Base-by-base conservation (phyloP, 2,797 vertebrate species). In the Coracias cyanogaster region DNA sequence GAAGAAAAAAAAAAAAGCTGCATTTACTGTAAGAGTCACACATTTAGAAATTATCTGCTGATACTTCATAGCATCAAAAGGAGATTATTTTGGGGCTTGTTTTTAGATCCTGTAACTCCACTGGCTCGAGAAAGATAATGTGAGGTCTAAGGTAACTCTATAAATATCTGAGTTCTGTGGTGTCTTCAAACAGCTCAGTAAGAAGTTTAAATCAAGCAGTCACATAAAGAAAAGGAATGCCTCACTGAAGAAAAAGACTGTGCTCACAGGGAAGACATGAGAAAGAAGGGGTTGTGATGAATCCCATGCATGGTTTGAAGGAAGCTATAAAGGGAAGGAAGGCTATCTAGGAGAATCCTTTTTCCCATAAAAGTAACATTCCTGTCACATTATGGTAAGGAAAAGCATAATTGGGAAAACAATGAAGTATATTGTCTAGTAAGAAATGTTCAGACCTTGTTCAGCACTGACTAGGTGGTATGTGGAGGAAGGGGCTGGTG, bases 21-120 rank as follows among this genome's bases (percentile, higher is more conserved):
- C 0, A 0, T 55, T 77, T 70, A 25, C 48, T 26, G 0, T 43
- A 29, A 60, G 25, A 48, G 25, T 67, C 16, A 6, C 7, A 22
- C 8, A 6, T 57, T 65, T 66, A 78, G 33, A 77, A 90, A 78
- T 58, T 18, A 46, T 26, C 3, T 51, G 5, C 24, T 70, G 45
- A 1, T 16, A 35, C 58, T 93, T 83, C 5, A 35, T 31, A 54
- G 8, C 20, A 51, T 29, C 24, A 61, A 61, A 89, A 82, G 8
- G 25, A 69, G 10, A 52, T 13, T 67, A 7, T 45, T 45, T 85
- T 86, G 43, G 43, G 19, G 8, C 5, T 35, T 71, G 8, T 28
- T 74, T 90, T 67, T 88, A 67, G 35, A 78, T 28, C 10, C 24
- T 90, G 37, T 54, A 60, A 54, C 77, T 73, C n/a, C 31, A 39